These are phyloP conservation scores for Epizoanthus rinbou DNA, from an alignment of 92 coral and sea anemone genomes.

Conservation along the genomic window DNA sequence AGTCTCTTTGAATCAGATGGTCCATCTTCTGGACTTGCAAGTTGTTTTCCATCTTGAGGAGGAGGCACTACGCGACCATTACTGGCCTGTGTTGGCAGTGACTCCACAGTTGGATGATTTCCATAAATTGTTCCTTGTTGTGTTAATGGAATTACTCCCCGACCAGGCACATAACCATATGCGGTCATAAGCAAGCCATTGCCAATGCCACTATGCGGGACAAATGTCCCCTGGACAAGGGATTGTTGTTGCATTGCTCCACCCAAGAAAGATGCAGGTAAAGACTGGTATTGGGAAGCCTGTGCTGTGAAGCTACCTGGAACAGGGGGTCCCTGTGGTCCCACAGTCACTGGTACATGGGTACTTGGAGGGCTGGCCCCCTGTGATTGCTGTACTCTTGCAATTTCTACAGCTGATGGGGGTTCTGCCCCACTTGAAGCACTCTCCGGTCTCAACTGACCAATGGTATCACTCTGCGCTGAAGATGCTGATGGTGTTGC, in stretches of 20 bases:
- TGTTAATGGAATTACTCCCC: constrained; percentile 59
- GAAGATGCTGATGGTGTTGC: constrained; percentile 13
- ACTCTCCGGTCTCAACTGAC: constrained; percentile 8
- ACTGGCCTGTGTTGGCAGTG: constrained; percentile 40
- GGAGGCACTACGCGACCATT: constrained; percentile 34
- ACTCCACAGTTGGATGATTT: constrained; percentile 19
- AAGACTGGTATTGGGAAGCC: constrained; percentile 70
- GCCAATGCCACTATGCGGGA: constrained; percentile 76
- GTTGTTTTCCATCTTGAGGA: constrained; percentile 50
- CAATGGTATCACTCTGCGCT: neutral
- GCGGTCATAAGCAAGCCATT: constrained; percentile 81
- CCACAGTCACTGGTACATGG: neutral
- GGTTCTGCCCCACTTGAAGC: neutral
- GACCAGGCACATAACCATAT: constrained; percentile 76
- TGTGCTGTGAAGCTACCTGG: constrained; percentile 55
- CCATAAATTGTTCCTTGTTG: constrained; percentile 81
- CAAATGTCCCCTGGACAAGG: constrained; percentile 66
- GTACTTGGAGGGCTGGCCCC: constrained; percentile 12
- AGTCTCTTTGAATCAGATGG: constrained; percentile 75
- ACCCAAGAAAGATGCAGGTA: constrained; percentile 68
- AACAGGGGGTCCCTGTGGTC: constrained; percentile 27
- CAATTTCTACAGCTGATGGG: constrained; percentile 2
- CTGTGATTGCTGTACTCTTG: neutral
- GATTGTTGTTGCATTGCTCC: constrained; percentile 68
- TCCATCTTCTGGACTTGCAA: constrained; percentile 55